Evolutionary conservation across 2,888 invertebrate species (phyloP).

Genomic region (Cryptus armator): DNA sequence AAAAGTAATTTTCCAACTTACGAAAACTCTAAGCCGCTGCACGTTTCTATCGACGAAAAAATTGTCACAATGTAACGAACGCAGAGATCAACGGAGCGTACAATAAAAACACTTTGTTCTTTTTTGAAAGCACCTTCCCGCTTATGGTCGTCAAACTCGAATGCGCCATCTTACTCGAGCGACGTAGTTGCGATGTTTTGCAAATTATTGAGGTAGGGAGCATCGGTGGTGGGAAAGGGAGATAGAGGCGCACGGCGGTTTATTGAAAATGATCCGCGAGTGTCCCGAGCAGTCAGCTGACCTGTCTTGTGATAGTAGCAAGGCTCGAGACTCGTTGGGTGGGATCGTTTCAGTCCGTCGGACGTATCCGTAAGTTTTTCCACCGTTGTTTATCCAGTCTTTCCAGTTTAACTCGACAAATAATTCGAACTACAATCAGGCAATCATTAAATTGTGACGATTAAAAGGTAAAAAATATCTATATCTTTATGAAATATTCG

Average conservation of each 20-base stretch:
- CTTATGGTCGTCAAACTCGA: conserved; percentile 19
- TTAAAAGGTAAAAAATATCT: neutral
- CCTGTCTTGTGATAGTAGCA: conserved; percentile 83
- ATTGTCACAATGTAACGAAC: neutral
- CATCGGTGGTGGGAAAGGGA: neutral
- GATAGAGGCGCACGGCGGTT: conserved; percentile 39
- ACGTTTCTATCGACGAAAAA: neutral
- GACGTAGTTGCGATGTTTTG: conserved; percentile 3
- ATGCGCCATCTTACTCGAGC: conserved; percentile 42
- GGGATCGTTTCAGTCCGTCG: conserved; percentile 75
- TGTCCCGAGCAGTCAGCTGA: conserved; percentile 82
- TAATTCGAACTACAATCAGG: neutral
- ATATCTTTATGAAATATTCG: neutral
- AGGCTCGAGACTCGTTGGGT: conserved; percentile 78
- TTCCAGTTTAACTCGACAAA: conserved; percentile 1
- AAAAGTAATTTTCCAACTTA: neutral
- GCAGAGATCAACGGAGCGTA: neutral
- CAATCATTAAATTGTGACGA: neutral
- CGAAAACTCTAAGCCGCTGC: too few relatives aligned
- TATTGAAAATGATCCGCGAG: conserved; percentile 48
- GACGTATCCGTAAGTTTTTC: conserved; percentile 73
- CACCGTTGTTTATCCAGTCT: conserved; percentile 37
- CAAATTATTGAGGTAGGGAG: neutral
- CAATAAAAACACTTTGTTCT: neutral
- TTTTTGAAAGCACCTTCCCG: neutral